Conservation (phyloP, 2,888 invertebrate genomes). For the Agelastica alni region DNA sequence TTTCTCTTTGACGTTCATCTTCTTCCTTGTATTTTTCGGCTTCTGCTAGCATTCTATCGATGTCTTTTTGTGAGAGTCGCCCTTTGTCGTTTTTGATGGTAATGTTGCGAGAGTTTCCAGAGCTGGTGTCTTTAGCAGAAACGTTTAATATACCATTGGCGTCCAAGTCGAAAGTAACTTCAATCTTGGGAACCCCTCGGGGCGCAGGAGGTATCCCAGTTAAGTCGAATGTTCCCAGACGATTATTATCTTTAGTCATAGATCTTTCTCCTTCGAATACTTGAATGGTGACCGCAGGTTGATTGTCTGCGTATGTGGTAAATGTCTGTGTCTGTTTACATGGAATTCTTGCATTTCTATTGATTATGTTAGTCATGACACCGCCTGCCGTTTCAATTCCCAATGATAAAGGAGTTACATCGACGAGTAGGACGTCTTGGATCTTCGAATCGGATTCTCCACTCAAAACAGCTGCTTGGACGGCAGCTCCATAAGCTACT, state of each 20-base stretch:
- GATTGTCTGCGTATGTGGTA: slow-evolving; percentile 70
- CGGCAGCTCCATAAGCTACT: slow-evolving; percentile 53
- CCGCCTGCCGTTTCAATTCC: slow-evolving; percentile 82
- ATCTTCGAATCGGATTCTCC: slow-evolving; percentile 67
- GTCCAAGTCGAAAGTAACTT: slow-evolving; percentile 74
- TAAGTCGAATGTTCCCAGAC: slow-evolving; percentile 67
- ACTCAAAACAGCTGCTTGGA: slow-evolving; percentile 50
- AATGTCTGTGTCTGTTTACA: slow-evolving; percentile 63
- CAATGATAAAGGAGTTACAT: slow-evolving; percentile 70
- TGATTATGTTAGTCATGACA: slow-evolving; percentile 69
- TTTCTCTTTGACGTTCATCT: slow-evolving; percentile 70
- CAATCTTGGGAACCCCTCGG: slow-evolving; percentile 69
- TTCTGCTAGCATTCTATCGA: slow-evolving; percentile 77
- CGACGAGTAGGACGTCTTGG: slow-evolving; percentile 72
- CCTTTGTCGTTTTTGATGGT: slow-evolving; percentile 84
- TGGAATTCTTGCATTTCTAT: slow-evolving; percentile 62
- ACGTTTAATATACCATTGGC: slow-evolving; percentile 72
- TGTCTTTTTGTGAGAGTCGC: slow-evolving; percentile 78
- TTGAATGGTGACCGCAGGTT: slow-evolving; percentile 64
- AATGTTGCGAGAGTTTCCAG: slow-evolving; percentile 73
- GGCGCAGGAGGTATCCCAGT: slow-evolving; percentile 74
- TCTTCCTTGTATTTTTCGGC: slow-evolving; percentile 75
- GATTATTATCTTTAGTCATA: slow-evolving; percentile 79
- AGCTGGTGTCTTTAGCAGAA: slow-evolving; percentile 63
- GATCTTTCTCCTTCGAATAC: slow-evolving; percentile 74